Evolutionary conservation across 2,888 invertebrate species (phyloP), one percentile per base, ranked within the genome.

Genomic region (Zaprionus bogoriensis): DNA sequence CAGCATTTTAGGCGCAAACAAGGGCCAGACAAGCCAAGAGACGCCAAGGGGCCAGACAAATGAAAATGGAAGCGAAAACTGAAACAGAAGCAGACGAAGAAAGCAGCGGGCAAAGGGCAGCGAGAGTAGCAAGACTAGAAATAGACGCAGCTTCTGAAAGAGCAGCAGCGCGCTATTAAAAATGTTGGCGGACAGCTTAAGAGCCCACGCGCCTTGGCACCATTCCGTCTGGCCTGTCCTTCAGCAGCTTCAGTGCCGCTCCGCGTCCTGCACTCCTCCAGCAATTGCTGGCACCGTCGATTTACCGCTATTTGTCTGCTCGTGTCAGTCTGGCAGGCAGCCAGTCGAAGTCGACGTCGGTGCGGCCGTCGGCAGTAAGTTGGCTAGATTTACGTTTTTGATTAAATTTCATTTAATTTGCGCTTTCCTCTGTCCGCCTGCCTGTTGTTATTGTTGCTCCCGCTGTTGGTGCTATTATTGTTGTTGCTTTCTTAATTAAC

Each of bases 381-480:
- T 77, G 50, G 70, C 66, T 77, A 75, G 70, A 80, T 83, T 77
- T 80, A 82, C 74, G 80, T 73, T 83, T 78, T 83, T 80, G 80
- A 80, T 83, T 83, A 83, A 80, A 80, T 80, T 83, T 77, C 61
- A 67, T 80, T 80, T 80, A 75, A 74, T 75, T 80, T 80, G 70
- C 59, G 66, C 67, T 74, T 71, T 74, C 55, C 50, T 20, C 44
- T 55, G 51, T 27, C 48, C 30, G 14, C 32, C 14, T 50, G n/a
- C 32, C 32, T 36, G 2, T 30, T 36, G 32, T 30, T 9, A 20
- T 52, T 64, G 36, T 46, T 63, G 46, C 36, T 64, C 53, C 38
- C 41, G 39, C 58, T 63, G 59, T 63, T 67, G 48, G 55, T 51
- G 52, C 36, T 64, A 53, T 41, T 45, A 39, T 60, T 63, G 59